Conservation (phyloP, 2,113 vertebrate species). For the Oreocharis arfaki region DNA sequence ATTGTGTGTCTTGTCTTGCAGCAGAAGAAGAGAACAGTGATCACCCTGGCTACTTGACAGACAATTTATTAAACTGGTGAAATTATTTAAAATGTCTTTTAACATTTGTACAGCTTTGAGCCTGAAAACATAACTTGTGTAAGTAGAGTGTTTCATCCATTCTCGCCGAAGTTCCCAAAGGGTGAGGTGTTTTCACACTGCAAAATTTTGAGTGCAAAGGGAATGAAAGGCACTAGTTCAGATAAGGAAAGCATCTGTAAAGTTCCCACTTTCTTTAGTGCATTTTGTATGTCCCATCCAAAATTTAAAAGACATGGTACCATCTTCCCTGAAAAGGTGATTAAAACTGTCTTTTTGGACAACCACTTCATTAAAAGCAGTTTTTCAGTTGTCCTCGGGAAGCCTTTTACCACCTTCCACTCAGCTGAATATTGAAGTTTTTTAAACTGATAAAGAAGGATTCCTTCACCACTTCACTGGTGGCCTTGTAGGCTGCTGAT, state of each 20-base stretch:
- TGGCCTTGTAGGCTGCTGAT: background rate
- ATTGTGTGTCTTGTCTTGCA: constrained; percentile 46
- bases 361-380: background rate
- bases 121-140: background rate
- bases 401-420: background rate
- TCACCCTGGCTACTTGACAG: constrained; percentile 43
- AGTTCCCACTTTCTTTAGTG: background rate
- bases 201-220: background rate
- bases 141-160: background rate
- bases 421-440: background rate
- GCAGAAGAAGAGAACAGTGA: constrained; percentile 55
- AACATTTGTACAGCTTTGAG: background rate
- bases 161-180: background rate
- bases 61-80: constrained; percentile 60
- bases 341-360: background rate
- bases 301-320: background rate
- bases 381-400: background rate
- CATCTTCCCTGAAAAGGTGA: background rate
- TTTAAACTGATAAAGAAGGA: background rate
- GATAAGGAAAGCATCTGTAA: background rate
- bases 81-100: background rate
- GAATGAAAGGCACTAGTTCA: background rate
- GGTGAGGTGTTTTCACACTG: background rate
- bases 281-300: background rate
- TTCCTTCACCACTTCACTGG: background rate